Conservation (phyloP, 2,888 invertebrate genomes). For the Philereme vetulata region DNA sequence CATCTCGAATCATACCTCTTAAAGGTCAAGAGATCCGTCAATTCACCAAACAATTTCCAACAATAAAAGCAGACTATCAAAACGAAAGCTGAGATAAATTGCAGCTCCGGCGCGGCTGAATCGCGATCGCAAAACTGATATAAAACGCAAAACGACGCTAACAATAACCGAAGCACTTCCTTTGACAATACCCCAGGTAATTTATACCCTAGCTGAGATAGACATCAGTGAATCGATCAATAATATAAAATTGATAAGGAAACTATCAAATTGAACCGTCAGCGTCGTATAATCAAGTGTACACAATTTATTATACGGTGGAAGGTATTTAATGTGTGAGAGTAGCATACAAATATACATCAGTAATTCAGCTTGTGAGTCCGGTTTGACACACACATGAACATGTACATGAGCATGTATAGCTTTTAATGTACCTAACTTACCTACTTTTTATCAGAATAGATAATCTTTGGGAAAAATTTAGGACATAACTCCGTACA, state of each 20-base stretch:
- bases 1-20: slow-evolving; percentile 36
- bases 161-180: slow-evolving; percentile 82
- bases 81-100: slow-evolving; percentile 69
- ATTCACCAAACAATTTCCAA: slow-evolving; percentile 66
- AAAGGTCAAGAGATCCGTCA: slow-evolving; percentile 51
- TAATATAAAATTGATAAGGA: slow-evolving; percentile 74
- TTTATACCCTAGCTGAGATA: slow-evolving; percentile 76
- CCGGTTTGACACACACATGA: slow-evolving; percentile 12
- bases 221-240: slow-evolving; percentile 71
- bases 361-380: slow-evolving; percentile 12
- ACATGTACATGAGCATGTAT: background rate
- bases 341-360: slow-evolving; percentile 11
- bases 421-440: background rate
- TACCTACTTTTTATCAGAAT: background rate
- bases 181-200: slow-evolving; percentile 73
- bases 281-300: slow-evolving; percentile 63
- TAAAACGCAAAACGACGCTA: slow-evolving; percentile 71
- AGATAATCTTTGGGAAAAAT: background rate
- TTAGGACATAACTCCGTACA: no score
- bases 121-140: slow-evolving; percentile 63
- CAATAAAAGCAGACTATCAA: slow-evolving; percentile 62
- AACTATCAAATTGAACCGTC: slow-evolving; percentile 75
- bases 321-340: slow-evolving; percentile 32
- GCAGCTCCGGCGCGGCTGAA: slow-evolving; percentile 56
- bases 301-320: slow-evolving; percentile 54